Evolutionary conservation across 2,888 invertebrate genomes (phyloP), one percentile per base, ranked within the genome.

Genomic region (Polymixis lichenea): DNA sequence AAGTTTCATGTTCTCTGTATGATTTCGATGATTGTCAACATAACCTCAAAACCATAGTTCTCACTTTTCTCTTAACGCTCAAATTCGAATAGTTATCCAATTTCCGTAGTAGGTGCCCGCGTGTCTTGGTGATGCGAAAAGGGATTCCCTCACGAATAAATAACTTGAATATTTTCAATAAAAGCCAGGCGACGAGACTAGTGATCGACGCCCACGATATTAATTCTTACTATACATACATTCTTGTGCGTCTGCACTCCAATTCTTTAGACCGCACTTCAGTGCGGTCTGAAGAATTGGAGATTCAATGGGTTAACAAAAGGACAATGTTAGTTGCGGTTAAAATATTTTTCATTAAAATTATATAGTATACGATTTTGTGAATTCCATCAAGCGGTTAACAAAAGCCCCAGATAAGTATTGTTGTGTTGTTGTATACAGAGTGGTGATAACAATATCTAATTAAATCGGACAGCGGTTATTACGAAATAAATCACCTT

Each of bases 141-240:
- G 80, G 76, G 82, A 88, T 87, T 87, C 89, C 83, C 77, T 86
- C 87, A 84, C 89, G 88, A 86, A 83, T 87, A 81, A 79, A 87
- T 86, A 86, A 77, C 82, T 87, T 72, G 86, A 86, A 90, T 89
- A 90, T 90, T 90, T 89, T 86, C 88, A 86, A 88, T 89, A 90
- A 88, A 85, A 83, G 80, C 78, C 79, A 61, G 55, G 69, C 71
- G 75, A 72, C 64, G 76, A 78, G 77, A 80, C 86, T 83, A 72
- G 77, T 84, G 85, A 86, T 85, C 82, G 81, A 82, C 81, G 76
- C 64, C 68, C 17, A 38, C 69, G 65, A 76, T 85, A 86, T 86
- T 84, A 83, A 80, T 80, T 78, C 72, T 79, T 62, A 67, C 72
- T 74, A 66, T 75, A 72, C 58, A 56, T 61, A 64, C 58, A 86